Evolutionary conservation across 2,797 vertebrate species (phyloP), one percentile per base, ranked within the genome.

Genomic region (Myotis findleyi): DNA sequence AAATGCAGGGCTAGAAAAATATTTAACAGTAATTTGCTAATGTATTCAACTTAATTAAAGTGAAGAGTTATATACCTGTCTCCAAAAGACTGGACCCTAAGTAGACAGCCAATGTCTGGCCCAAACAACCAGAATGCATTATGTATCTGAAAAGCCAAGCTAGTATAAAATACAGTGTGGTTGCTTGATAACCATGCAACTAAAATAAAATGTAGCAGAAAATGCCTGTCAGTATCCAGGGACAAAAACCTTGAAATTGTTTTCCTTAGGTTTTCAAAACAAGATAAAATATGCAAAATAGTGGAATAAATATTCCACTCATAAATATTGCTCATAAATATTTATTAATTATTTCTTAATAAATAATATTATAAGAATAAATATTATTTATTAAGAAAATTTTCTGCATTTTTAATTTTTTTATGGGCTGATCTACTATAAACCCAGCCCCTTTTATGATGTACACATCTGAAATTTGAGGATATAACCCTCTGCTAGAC

Each of bases 401-500:
- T 12, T 25, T 68, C 33, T 59, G 38, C 36, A 59, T 5, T 75
- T 6, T 59, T 57, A 11, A 17, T 57, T 21, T 11, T 79, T 62
- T 69, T 51, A 20, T 47, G 41, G 33, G 13, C 13, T 66, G 12
- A 13, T 53, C 64, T 73, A 14, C 64, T 73, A 14, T 27, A 55
- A 85, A 77, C 18, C 7, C 55, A 33, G 44, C 9, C 11, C 18
- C 1, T 53, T 62, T 18, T 30, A 21, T 44, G 27, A 20, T 47
- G 41, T 36, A 16, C 66, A 59, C 25, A 62, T 79, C 64, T 93
- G 89, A 81, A 85, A 89, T 95, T 90, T 73, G 62, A 72, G 33
- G n/a, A 30, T 84, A 53, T 38, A 89, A 76, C 33, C 21, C 41
- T 53, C 68, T 94, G 30, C 88, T 92, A 86, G 59, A 83, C 79